Conservation (phyloP, 1,140 invertebrate species). For the Muscidifurax raptorellus region DNA sequence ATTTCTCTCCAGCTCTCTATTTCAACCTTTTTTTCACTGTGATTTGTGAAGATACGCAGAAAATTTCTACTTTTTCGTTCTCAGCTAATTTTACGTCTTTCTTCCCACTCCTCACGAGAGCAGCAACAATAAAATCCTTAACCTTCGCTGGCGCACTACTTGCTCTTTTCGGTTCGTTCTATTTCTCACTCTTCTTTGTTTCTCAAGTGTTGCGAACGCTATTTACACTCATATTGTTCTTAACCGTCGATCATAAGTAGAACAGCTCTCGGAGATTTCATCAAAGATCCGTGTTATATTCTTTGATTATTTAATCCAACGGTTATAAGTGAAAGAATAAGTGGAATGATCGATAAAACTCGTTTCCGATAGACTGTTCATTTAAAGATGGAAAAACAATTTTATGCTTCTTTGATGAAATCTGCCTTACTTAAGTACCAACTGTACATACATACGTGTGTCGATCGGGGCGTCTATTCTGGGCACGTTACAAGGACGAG, state of each 20-base stretch:
- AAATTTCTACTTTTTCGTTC: neutral
- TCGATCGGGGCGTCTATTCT: slow-evolving; percentile 17
- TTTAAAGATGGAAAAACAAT: neutral
- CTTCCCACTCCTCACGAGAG: neutral
- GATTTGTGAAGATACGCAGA: neutral
- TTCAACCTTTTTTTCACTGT: neutral
- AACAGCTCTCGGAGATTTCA: neutral
- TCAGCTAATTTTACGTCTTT: neutral
- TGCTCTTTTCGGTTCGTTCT: neutral
- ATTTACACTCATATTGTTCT: slow-evolving; percentile 30
- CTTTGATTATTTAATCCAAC: neutral
- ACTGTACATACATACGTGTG: neutral
- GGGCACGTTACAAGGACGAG: slow-evolving; percentile 27
- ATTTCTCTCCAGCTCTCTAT: neutral
- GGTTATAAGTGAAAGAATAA: neutral
- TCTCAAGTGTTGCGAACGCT: neutral
- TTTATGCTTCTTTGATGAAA: slow-evolving; percentile 3
- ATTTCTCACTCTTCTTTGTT: neutral
- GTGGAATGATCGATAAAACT: neutral
- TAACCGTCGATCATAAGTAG: neutral
- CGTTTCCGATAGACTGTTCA: too few relatives aligned
- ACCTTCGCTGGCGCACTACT: neutral
- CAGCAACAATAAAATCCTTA: slow-evolving; percentile 5
- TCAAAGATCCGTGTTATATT: neutral
- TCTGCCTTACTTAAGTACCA: neutral